Evolutionary conservation across 2,113 vertebrate genomes (phyloP).

Genomic region (Pao palembangensis): DNA sequence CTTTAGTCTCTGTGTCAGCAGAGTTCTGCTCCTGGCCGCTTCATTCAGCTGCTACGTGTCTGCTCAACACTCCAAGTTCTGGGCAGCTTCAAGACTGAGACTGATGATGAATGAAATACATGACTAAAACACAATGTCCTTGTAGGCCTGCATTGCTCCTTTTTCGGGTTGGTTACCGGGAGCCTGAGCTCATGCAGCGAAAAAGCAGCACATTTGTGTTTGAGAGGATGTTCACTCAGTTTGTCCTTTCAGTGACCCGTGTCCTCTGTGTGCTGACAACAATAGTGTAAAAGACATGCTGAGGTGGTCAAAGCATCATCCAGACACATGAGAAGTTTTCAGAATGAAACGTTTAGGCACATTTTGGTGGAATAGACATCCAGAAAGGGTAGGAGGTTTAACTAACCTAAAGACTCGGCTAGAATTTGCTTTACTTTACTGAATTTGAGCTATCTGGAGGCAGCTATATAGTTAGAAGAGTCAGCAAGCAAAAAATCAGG

Average conservation of each 20-base stretch:
- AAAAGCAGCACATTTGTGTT: neutral
- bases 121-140: no score
- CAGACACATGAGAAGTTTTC: constrained; percentile 8
- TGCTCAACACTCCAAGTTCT: neutral
- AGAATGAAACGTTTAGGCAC: constrained; percentile 2
- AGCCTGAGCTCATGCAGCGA: neutral
- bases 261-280: constrained; percentile 25
- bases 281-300: constrained; percentile 31
- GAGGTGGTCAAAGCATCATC: constrained; percentile 32
- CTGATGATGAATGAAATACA: no score
- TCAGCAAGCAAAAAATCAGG: no score
- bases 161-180: no score
- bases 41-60: neutral
- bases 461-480: no score
- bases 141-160: no score
- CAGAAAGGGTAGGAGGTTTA: neutral
- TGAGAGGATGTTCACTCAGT: neutral
- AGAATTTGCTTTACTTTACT: no score
- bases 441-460: neutral
- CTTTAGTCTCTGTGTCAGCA: constrained; percentile 38
- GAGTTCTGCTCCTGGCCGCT: constrained; percentile 27
- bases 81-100: neutral
- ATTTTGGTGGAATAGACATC: constrained; percentile 2
- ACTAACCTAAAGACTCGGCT: constrained; percentile 2
- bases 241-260: constrained; percentile 26